A percentile compares a stretch with the other conserved stretches of the same genome.
Evolutionary conservation across 2,113 vertebrate species (phyloP).

Genomic region (Dryoscopus gambensis): DNA sequence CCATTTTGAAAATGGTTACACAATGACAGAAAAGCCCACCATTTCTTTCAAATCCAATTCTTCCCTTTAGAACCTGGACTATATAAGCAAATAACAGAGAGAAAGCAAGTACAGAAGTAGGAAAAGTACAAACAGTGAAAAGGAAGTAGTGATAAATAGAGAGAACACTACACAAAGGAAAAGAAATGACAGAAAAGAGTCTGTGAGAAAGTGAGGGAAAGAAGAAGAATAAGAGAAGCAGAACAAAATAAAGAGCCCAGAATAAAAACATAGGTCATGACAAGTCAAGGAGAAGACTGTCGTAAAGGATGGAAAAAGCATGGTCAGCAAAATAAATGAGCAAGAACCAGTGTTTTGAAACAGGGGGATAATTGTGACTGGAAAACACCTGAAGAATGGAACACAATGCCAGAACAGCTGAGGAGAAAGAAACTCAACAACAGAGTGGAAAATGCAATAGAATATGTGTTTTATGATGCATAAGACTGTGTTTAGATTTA

Average conservation of each 20-base stretch:
- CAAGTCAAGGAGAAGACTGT: neutral
- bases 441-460: neutral
- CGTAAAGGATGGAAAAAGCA: neutral
- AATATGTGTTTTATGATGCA: neutral
- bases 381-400: conserved; percentile 23
- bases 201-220: neutral
- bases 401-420: neutral
- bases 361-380: neutral
- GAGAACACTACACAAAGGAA: neutral
- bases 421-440: neutral
- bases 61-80: neutral
- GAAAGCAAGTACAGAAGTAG: neutral
- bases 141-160: neutral
- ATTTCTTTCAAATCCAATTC: neutral
- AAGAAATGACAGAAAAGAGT: neutral
- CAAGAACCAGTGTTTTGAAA: conserved; percentile 6
- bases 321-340: neutral
- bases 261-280: neutral
- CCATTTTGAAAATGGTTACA: neutral
- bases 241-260: neutral
- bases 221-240: neutral
- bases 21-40: neutral
- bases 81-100: neutral
- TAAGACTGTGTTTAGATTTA: neutral
- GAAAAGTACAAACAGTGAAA: neutral